Percentiles rank a stretch among this genome's conserved stretches.
These are phyloP conservation scores for Calliphora vomitoria DNA, from an alignment of 2,888 invertebrate genomes.

Conservation along the genomic window DNA sequence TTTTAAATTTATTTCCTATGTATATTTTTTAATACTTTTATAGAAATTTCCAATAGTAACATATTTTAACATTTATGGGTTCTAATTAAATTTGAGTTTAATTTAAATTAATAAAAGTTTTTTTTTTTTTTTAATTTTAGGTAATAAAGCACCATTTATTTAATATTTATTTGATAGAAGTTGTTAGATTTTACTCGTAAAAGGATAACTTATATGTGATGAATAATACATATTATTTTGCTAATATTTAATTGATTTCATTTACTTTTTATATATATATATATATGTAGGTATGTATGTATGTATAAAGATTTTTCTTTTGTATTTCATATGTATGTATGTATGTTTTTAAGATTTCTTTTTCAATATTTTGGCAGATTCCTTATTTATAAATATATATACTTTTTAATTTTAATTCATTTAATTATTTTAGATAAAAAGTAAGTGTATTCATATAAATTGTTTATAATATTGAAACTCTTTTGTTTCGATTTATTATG, in stretches of 20 bases:
- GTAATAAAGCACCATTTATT: constrained; percentile 62
- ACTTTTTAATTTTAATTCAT: constrained; percentile 30
- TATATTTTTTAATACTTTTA: background rate
- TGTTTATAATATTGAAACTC: constrained; percentile 57
- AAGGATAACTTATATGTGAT: constrained; percentile 19
- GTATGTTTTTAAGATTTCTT: constrained; percentile 33
- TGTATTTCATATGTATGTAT: constrained; percentile 69
- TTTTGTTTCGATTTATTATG: constrained; percentile 32
- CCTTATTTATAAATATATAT: constrained; percentile 32
- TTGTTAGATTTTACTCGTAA: background rate
- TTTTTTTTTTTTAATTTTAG: constrained; percentile 12
- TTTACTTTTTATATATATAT: constrained; percentile 65
- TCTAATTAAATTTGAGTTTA: constrained; percentile 2
- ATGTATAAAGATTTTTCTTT: constrained; percentile 58
- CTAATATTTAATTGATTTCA: constrained; percentile 68
- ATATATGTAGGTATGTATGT: too few species aligned
- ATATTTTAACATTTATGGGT: constrained; percentile 14
- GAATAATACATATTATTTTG: constrained; percentile 42
- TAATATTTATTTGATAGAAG: constrained; percentile 45
- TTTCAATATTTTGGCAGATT: constrained; percentile 60
- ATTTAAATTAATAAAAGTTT: constrained; percentile 20
- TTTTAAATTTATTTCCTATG: background rate
- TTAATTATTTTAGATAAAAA: constrained; percentile 27
- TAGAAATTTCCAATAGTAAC: constrained; percentile 20
- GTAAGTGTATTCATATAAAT: constrained; percentile 26